Evolutionary conservation across 1,140 invertebrate species (phyloP).

Genomic region (Conopomorpha cramerella): DNA sequence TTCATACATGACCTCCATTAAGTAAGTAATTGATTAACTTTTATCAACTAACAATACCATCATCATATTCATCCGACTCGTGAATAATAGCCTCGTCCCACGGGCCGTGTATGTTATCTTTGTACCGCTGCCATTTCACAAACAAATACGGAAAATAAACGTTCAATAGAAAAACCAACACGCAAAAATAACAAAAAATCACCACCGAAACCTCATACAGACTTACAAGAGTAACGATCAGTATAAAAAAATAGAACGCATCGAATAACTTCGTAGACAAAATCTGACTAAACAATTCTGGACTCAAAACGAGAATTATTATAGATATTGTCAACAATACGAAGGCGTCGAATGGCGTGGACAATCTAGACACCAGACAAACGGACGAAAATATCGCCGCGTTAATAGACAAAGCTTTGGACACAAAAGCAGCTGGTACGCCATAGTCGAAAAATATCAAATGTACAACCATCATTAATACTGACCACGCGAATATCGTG

Average conservation of each 20-base stretch:
- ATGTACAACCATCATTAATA: constrained; percentile 86
- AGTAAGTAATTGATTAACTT: too few species aligned
- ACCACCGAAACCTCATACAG: constrained; percentile 63
- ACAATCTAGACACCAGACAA: constrained; percentile 89
- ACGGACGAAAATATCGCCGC: constrained; percentile 92
- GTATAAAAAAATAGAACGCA: constrained; percentile 18
- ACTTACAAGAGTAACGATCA: constrained; percentile 49
- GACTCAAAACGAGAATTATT: constrained; percentile 86
- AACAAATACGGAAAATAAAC: constrained; percentile 81
- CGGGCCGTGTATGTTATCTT: constrained; percentile 93
- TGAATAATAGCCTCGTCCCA: constrained; percentile 90
- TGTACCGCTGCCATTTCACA: constrained; percentile 80
- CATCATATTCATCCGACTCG: constrained; percentile 60
- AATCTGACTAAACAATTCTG: constrained; percentile 72
- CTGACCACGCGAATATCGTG: constrained; percentile 91
- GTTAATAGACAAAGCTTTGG: constrained; percentile 84
- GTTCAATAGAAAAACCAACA: constrained; percentile 68
- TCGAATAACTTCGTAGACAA: constrained; percentile 43
- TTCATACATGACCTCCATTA: too few species aligned
- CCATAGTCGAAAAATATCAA: constrained; percentile 93
- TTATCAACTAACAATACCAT: too few species aligned
- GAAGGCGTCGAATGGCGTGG: constrained; percentile 85
- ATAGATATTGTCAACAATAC: constrained; percentile 85
- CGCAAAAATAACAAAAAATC: constrained; percentile 65
- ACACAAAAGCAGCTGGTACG: constrained; percentile 77